Conservation (phyloP, 2,797 vertebrate genomes). For the Paedocypris micromegethes region DNA sequence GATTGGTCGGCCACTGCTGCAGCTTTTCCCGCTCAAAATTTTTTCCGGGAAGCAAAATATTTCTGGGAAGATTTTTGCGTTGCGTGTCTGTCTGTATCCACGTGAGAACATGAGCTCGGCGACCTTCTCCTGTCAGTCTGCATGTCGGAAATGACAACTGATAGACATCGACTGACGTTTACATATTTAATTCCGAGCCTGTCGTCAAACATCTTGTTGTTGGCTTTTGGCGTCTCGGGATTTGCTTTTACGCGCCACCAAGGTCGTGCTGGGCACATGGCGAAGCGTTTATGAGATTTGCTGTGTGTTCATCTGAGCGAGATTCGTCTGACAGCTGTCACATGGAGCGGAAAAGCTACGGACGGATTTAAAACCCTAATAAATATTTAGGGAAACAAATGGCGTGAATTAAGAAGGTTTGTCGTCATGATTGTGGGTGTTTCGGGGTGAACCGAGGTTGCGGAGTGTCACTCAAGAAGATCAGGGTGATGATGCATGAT, state of each 20-base stretch:
- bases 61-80: too few relatives aligned
- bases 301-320: slow-evolving; percentile 32
- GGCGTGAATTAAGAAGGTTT: slow-evolving; percentile 10
- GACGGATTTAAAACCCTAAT: slow-evolving; percentile 2
- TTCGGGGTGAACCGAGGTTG: background rate
- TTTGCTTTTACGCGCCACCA: slow-evolving; percentile 12
- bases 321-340: slow-evolving; percentile 51
- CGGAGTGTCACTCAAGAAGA: background rate
- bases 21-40: too few relatives aligned
- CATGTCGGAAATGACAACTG: slow-evolving; percentile 14
- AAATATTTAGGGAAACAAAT: slow-evolving; percentile 9
- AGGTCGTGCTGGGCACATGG: slow-evolving; percentile 28
- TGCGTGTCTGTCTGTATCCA: too few relatives aligned
- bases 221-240: slow-evolving; percentile 39
- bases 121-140: too few relatives aligned
- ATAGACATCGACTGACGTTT: slow-evolving; percentile 62
- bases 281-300: slow-evolving; percentile 46
- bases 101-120: too few relatives aligned
- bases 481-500: background rate
- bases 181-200: slow-evolving; percentile 43
- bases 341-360: slow-evolving; percentile 8
- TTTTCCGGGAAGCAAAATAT: too few relatives aligned
- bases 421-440: background rate
- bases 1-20: too few relatives aligned
- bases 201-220: slow-evolving; percentile 9